Evolutionary conservation across 2,888 invertebrate species (phyloP).

Genomic region (Dolichopus griseipennis): DNA sequence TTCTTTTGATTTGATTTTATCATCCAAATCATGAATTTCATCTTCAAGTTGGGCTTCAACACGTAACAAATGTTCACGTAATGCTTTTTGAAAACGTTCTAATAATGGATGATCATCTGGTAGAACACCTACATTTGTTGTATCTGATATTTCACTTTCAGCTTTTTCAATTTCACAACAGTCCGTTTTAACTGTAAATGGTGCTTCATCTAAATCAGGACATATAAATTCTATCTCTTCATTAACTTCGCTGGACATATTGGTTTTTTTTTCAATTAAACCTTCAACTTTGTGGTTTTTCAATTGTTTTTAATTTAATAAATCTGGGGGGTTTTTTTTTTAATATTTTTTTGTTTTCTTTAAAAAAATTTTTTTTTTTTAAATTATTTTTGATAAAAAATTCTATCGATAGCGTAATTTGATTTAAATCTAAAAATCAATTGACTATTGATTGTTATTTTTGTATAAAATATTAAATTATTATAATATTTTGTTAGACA

Average conservation of each 20-base stretch:
- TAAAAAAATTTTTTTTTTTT: too few relatives aligned
- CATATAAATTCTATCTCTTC: background rate
- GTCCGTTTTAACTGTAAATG: background rate
- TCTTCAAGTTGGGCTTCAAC: conserved; percentile 56
- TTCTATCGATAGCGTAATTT: too few relatives aligned
- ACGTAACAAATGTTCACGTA: conserved; percentile 55
- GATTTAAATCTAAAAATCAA: too few relatives aligned
- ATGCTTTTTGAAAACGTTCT: conserved; percentile 60
- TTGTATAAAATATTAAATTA: too few relatives aligned
- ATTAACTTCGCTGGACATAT: background rate
- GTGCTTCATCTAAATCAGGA: background rate
- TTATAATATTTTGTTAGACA: too few relatives aligned
- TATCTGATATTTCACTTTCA: background rate
- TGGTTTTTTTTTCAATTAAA: too few relatives aligned
- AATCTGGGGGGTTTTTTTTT: too few relatives aligned
- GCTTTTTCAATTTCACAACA: background rate
- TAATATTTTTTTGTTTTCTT: too few relatives aligned
- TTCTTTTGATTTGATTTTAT: conserved; percentile 33
- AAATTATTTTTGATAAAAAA: too few relatives aligned
- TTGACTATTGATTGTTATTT: too few relatives aligned
- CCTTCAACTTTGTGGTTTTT: too few relatives aligned
- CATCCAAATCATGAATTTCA: conserved; percentile 59
- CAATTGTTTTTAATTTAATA: too few relatives aligned
- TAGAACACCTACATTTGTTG: conserved; percentile 41
- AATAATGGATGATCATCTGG: conserved; percentile 66